phyloP scores from a whole-genome alignment of 2,797 vertebrate species.

The Xerus rutilus region DNA sequence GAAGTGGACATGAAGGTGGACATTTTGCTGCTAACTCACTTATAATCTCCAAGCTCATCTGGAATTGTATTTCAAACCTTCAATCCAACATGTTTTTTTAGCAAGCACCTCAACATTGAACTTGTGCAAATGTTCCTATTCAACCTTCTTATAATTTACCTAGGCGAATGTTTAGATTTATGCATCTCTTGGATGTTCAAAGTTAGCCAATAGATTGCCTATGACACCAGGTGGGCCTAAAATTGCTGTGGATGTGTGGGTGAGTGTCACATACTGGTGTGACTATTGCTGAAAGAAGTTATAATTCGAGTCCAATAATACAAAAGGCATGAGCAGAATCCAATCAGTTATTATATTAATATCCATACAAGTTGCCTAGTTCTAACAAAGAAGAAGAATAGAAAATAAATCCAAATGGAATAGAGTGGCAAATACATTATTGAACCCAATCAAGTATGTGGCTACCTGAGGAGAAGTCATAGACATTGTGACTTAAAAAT shows the following conservation, averaged over 20 bases:
- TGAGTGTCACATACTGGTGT: background rate
- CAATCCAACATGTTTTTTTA: background rate
- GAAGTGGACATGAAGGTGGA: background rate
- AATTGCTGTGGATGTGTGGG: background rate
- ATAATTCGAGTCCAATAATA: background rate
- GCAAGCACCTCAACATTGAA: background rate
- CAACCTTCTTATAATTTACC: background rate
- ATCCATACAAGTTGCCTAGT: background rate
- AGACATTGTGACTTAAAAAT: background rate
- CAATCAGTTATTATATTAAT: slow-evolving; percentile 10
- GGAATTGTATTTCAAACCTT: slow-evolving; percentile 45
- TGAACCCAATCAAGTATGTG: background rate
- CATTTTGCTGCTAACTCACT: background rate
- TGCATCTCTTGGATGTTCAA: background rate
- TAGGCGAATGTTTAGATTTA: background rate
- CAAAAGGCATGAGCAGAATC: background rate
- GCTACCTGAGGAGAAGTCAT: background rate
- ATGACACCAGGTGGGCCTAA: background rate
- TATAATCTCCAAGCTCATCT: background rate
- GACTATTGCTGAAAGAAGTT: background rate
- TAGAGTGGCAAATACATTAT: slow-evolving; percentile 4
- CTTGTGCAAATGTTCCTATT: background rate
- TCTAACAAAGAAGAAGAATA: slow-evolving; percentile 29
- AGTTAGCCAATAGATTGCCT: background rate
- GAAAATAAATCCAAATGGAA: background rate